These are phyloP conservation scores for Nemotelus pantherinus DNA, from an alignment of 2,888 invertebrate species.

Conservation along the genomic window DNA sequence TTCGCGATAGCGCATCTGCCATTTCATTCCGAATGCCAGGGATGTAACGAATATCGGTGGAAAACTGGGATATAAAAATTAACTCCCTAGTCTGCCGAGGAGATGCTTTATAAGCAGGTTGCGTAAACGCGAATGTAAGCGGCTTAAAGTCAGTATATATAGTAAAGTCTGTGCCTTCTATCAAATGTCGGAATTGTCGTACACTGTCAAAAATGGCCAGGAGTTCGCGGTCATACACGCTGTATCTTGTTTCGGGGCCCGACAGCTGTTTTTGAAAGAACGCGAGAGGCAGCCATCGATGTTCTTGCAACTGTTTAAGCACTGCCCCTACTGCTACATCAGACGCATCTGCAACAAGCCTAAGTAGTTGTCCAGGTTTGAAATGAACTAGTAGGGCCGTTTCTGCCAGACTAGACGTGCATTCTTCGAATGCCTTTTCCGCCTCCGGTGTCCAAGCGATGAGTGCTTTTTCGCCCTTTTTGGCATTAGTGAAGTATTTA, in stretches of 20 bases:
- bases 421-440: constrained; percentile 1
- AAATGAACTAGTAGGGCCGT: neutral
- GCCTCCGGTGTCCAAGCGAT: neutral
- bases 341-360: neutral
- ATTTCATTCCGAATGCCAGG: neutral
- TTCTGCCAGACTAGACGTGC: neutral
- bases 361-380: neutral
- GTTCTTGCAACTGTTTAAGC: neutral
- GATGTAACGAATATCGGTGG: neutral
- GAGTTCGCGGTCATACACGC: neutral
- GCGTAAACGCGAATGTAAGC: neutral
- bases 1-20: neutral
- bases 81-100: neutral
- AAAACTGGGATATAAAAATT: neutral
- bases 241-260: neutral
- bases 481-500: neutral
- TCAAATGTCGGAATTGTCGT: neutral
- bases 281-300: neutral
- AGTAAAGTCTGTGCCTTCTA: neutral
- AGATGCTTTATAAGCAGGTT: neutral
- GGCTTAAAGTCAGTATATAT: too few relatives aligned
- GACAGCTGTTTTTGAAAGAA: neutral
- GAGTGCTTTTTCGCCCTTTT: neutral
- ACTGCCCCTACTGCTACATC: neutral
- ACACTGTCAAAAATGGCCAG: neutral